Evolutionary conservation across 2,888 invertebrate genomes (phyloP).

Genomic region (Melangyna quadrimaculata): DNA sequence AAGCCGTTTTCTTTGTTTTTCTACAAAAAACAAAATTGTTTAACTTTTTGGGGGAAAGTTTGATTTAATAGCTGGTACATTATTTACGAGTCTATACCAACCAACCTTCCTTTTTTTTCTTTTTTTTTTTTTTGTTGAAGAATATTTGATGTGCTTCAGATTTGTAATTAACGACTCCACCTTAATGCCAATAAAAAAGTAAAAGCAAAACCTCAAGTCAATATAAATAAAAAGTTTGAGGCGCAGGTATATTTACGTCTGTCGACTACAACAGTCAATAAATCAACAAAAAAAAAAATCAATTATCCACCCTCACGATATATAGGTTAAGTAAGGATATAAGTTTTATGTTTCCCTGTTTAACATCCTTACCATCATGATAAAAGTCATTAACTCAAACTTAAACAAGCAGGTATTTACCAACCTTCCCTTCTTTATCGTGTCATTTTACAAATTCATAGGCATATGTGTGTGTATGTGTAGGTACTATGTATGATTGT

Average conservation of each 20-base stretch:
- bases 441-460: neutral
- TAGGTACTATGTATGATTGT: too few species aligned
- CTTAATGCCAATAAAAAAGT: slow-evolving; percentile 6
- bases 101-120: too few species aligned
- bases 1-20: neutral
- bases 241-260: neutral
- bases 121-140: neutral
- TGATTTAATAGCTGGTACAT: neutral
- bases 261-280: neutral
- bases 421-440: neutral
- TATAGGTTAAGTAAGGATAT: neutral
- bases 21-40: neutral
- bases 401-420: neutral
- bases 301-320: neutral
- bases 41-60: neutral
- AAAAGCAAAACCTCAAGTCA: neutral
- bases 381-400: neutral
- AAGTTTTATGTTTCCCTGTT: slow-evolving; percentile 1
- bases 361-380: neutral
- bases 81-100: neutral
- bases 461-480: too few species aligned
- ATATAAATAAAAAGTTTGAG: neutral
- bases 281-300: neutral
- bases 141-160: neutral
- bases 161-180: slow-evolving; percentile 13